Evolutionary conservation across 2,888 invertebrate species (phyloP).

Genomic region (Dynastes hyllus): DNA sequence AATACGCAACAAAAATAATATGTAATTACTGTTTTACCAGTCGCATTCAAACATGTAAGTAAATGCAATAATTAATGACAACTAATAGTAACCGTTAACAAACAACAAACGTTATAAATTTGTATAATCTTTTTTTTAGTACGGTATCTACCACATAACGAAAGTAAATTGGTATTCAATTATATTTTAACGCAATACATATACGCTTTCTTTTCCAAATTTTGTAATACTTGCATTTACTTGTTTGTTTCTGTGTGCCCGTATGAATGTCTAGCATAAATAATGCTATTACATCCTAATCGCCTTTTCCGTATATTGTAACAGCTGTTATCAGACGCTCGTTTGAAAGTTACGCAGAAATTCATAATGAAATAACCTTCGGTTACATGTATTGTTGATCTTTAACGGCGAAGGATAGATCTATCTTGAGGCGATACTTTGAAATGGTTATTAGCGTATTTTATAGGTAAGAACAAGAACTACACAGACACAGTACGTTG

Average conservation of each 20-base stretch:
- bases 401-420: conserved; percentile 33
- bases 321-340: conserved; percentile 12
- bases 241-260: not conserved
- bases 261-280: conserved; percentile 12
- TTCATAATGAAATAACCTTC: conserved; percentile 32
- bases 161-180: too few species aligned
- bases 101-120: too few species aligned
- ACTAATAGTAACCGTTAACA: too few species aligned
- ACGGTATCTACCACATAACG: too few species aligned
- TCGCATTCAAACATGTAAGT: too few species aligned
- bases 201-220: conserved; percentile 1
- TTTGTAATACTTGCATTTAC: conserved; percentile 5
- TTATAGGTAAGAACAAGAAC: not conserved
- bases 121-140: too few species aligned
- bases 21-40: too few species aligned
- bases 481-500: too few species aligned
- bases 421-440: conserved; percentile 10
- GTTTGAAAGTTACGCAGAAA: conserved; percentile 40
- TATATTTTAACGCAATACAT: not conserved
- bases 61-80: too few species aligned
- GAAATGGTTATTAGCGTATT: not conserved
- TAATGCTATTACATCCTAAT: conserved; percentile 25
- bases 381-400: conserved; percentile 12
- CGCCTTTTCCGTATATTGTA: conserved; percentile 34
- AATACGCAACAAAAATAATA: too few species aligned